Base-by-base conservation (phyloP, 2,888 invertebrate genomes). In the Limenitis camilla region DNA sequence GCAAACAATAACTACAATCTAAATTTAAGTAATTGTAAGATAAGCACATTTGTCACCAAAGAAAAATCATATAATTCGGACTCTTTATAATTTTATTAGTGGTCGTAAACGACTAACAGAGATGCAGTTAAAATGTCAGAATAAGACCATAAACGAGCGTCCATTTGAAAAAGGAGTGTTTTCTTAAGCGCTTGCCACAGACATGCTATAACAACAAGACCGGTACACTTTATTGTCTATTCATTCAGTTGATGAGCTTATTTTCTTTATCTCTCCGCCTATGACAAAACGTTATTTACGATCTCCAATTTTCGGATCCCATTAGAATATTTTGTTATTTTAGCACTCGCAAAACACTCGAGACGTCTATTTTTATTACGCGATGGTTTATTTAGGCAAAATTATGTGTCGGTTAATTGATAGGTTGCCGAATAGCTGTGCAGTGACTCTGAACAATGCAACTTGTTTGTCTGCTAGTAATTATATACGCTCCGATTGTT, bases 51-150 rank as follows among this genome's bases (percentile, higher is more conserved):
- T 49, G 43, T 55, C 43, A 47, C 33, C 30, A n/a, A 40, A 33
- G 46, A 52, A 48, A 69, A 77, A 78, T 75, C 70, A 69, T 67
- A 74, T 76, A 76, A 73, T 78, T 76, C 80, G 79, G 78, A 63
- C 59, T 71, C 81, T 82, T 81, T 81, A 81, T 70, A 68, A 71
- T 79, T 82, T 81, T 81, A 83, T 80, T 79, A 72, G 76, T 62
- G 67, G 74, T 71, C 68, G 76, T 84, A 80, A 86, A 85, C 66
- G 78, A 80, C 75, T 19, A 69, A 72, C 6, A 72, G 75, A 77
- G 77, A 72, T 72, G 83, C 71, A 77, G 81, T 86, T 83, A 84
- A 85, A 80, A 76, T 67, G 86, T 85, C 84, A 81, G 76, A 78
- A 76, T 74, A 71, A 76, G 78, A 81, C 81, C 80, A 79, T 82